These are phyloP conservation scores for Galeopsomyia nigrocyanea DNA, from an alignment of 2,888 invertebrate genomes.

Conservation along the genomic window DNA sequence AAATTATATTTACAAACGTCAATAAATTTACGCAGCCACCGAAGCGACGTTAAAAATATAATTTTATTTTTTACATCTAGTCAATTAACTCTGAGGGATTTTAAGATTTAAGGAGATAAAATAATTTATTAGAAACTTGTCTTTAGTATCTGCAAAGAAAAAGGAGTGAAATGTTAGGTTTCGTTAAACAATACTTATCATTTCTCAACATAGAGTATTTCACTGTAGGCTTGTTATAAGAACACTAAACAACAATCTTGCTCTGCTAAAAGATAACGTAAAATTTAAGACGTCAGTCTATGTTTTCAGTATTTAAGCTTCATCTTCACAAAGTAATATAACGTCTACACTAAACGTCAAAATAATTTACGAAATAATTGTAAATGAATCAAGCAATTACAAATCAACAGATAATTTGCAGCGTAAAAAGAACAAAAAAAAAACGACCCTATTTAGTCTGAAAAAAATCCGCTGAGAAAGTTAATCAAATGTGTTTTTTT, in stretches of 20 bases:
- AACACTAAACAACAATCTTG: slow-evolving; percentile 25
- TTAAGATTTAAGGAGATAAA: slow-evolving; percentile 11
- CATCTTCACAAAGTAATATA: slow-evolving; percentile 44
- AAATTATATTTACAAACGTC: slow-evolving; percentile 24
- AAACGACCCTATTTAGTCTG: no score
- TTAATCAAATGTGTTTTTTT: slow-evolving; percentile 31
- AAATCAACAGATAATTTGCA: slow-evolving; percentile 25
- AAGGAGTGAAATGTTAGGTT: not conserved
- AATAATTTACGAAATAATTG: slow-evolving; percentile 36
- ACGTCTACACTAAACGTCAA: slow-evolving; percentile 36
- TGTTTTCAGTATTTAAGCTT: slow-evolving; percentile 38
- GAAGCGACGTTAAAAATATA: slow-evolving; percentile 15
- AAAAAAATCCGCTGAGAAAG: slow-evolving; percentile 38
- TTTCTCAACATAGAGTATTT: slow-evolving; percentile 37
- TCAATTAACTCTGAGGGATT: slow-evolving; percentile 15
- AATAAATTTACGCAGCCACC: slow-evolving; percentile 28
- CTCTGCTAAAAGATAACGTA: slow-evolving; percentile 39
- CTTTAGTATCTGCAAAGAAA: slow-evolving; percentile 7
- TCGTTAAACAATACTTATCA: slow-evolving; percentile 23
- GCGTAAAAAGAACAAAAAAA: slow-evolving; percentile 32
- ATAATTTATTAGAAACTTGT: slow-evolving; percentile 17
- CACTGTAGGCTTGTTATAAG: slow-evolving; percentile 35
- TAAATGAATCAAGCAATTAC: slow-evolving; percentile 36
- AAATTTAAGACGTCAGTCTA: slow-evolving; percentile 44
- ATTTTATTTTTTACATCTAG: slow-evolving; percentile 28